Conservation (phyloP, 2,113 vertebrate genomes). For the Vidua macroura region DNA sequence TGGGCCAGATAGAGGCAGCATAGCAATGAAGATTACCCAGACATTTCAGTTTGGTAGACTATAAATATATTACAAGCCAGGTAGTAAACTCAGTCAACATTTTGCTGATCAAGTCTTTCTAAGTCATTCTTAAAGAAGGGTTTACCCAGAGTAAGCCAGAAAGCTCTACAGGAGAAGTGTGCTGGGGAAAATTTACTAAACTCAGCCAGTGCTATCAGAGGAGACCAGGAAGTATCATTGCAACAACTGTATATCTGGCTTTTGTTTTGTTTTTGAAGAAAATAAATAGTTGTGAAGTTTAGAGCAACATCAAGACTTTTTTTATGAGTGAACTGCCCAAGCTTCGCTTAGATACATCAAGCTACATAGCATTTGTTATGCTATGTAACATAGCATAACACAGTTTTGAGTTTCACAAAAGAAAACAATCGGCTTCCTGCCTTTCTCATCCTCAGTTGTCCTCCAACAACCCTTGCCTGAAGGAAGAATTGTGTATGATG, state of each 20-base stretch:
- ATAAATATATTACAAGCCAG: neutral
- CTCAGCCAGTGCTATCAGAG: neutral
- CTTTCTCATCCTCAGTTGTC: neutral
- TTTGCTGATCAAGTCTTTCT: neutral
- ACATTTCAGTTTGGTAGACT: neutral
- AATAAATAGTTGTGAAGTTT: neutral
- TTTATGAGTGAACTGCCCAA: neutral
- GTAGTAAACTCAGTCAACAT: neutral
- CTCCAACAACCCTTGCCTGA: neutral
- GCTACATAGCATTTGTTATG: neutral
- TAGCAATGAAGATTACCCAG: neutral
- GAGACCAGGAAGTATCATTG: neutral
- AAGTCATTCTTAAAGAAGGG: neutral
- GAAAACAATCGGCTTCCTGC: neutral
- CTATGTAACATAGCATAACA: no score
- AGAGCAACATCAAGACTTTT: neutral
- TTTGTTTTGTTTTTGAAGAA: neutral
- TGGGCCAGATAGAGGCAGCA: neutral
- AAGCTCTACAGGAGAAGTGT: neutral
- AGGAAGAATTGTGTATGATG: neutral
- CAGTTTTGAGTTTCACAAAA: neutral
- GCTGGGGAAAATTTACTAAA: neutral
- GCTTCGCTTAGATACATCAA: neutral
- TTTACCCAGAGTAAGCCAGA: neutral
- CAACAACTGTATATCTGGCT: neutral